These are phyloP conservation scores for Deilephila porcellus DNA, from an alignment of 2,888 invertebrate species.

Conservation along the genomic window DNA sequence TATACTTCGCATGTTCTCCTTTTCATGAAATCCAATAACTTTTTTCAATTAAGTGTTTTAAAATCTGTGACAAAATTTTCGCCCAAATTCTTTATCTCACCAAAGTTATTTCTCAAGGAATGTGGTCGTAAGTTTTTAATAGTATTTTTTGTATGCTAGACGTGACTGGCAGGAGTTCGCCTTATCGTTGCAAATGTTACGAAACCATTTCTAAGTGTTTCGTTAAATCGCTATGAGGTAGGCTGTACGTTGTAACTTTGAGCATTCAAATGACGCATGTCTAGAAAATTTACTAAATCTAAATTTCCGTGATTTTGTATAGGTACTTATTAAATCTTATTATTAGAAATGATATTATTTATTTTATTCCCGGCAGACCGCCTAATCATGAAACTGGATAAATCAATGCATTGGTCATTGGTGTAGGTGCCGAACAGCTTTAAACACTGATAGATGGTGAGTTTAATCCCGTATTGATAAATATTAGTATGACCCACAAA, in stretches of 20 bases:
- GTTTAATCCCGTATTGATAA: too few species aligned
- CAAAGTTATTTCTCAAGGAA: neutral
- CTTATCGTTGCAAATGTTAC: conserved; percentile 17
- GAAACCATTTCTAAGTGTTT: conserved; percentile 12
- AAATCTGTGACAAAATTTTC: neutral
- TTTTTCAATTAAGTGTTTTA: neutral
- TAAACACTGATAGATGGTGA: too few species aligned
- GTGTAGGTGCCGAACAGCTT: too few species aligned
- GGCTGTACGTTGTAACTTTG: neutral
- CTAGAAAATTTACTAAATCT: neutral
- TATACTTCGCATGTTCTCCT: too few species aligned
- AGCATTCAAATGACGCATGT: neutral
- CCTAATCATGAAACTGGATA: too few species aligned
- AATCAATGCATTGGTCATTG: too few species aligned
- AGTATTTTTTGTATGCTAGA: conserved; percentile 13
- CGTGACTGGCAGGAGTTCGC: conserved; percentile 1
- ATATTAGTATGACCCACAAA: too few species aligned
- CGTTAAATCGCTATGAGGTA: neutral
- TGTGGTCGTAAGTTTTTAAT: neutral
- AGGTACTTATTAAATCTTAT: too few species aligned
- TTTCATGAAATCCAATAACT: neutral
- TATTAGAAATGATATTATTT: too few species aligned
- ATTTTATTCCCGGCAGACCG: too few species aligned
- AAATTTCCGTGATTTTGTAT: neutral
- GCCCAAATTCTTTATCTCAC: neutral